These are phyloP conservation scores for Melanerpes formicivorus DNA, from an alignment of 2,113 vertebrate species.

Conservation along the genomic window DNA sequence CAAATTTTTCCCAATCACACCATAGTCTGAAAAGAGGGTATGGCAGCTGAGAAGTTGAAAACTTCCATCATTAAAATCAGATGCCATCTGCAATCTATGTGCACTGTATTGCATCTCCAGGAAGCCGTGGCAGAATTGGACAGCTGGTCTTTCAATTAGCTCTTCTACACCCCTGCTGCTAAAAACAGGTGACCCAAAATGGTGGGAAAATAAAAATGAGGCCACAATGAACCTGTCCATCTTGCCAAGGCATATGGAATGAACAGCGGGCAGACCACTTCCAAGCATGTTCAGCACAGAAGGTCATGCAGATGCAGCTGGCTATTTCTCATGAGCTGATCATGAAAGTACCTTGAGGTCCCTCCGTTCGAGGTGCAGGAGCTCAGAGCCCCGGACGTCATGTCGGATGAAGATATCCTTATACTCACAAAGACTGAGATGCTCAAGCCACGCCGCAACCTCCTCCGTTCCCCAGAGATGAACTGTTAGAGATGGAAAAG, in stretches of 20 bases:
- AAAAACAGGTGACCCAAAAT: background rate
- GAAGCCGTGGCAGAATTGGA: background rate
- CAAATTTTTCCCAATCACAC: background rate
- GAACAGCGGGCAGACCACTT: constrained; percentile 30
- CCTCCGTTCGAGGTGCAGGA: constrained; percentile 95
- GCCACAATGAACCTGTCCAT: background rate
- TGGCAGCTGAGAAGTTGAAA: background rate
- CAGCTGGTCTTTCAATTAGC: background rate
- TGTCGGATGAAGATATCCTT: constrained; percentile 97
- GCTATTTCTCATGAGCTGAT: constrained; percentile 35
- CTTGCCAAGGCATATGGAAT: constrained; percentile 14
- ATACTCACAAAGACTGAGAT: constrained; percentile 95
- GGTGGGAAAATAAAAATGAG: background rate
- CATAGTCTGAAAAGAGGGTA: background rate
- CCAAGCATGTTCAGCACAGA: constrained; percentile 70
- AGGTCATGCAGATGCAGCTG: constrained; percentile 62
- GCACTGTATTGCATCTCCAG: background rate
- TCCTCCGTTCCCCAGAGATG: constrained; percentile 97
- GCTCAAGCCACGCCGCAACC: constrained; percentile 96
- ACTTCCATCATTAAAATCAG: background rate
- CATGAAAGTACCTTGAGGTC: constrained; percentile 91
- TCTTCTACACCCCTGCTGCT: background rate
- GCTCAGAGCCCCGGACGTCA: constrained; percentile 93
- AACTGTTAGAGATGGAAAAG: constrained; percentile 87
- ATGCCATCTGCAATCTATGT: background rate